Conservation (phyloP, 2,113 vertebrate genomes). For the Lanius ludovicianus region DNA sequence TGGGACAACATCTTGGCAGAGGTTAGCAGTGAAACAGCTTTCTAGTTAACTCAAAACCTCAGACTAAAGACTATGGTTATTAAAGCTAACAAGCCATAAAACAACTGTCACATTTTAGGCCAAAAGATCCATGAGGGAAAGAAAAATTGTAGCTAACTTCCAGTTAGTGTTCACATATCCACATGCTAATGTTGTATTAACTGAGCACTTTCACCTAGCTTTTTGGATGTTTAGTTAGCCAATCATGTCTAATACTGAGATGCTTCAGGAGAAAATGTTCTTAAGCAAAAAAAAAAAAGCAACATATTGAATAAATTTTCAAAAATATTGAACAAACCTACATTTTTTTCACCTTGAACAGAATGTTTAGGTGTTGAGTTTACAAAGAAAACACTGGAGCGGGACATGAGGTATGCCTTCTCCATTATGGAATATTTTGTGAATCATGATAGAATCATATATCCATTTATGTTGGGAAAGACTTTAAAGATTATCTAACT, state of each 20-base stretch:
- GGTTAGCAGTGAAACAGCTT: neutral
- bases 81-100: conserved; percentile 22
- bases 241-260: neutral
- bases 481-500: neutral
- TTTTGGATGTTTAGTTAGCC: neutral
- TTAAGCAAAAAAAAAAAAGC: neutral
- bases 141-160: neutral
- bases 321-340: neutral
- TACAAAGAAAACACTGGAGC: neutral
- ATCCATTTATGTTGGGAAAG: neutral
- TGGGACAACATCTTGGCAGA: conserved; percentile 11
- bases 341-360: neutral
- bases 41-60: neutral
- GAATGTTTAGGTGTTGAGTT: neutral
- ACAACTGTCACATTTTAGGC: neutral
- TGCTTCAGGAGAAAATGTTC: neutral
- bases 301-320: neutral
- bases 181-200: neutral
- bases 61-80: neutral
- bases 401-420: neutral
- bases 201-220: neutral
- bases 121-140: neutral
- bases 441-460: neutral
- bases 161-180: neutral
- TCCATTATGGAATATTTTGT: neutral